Evolutionary conservation across 2,888 invertebrate genomes (phyloP), one percentile per base, ranked within the genome.

Genomic region (Drosophila buzzatii): DNA sequence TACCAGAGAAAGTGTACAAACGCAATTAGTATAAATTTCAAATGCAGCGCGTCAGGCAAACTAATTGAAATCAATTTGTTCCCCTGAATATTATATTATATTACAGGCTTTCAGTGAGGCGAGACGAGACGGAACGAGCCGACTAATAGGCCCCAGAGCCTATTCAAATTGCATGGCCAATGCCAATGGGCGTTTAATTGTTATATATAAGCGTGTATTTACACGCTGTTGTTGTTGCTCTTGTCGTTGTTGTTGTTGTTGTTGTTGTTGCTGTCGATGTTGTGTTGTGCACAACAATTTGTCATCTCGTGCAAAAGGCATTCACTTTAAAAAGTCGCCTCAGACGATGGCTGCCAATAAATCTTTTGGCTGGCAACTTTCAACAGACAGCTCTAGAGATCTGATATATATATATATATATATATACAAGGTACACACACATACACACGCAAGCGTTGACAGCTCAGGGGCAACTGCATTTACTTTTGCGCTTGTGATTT

Each of bases 401-500:
- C 27, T 58, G 33, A 81, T 73, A 82, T 71, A 53, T 73, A 27
- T 27, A 81, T 73, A 79, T 71, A 51, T 73, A 27, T 27, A 73
- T 23, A 23, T 10, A 37, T 37, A 37, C 37, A 53, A 4, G 9
- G 66, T 35, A 67, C 66, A 23, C 39, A 56, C 20, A 70, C 60
- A 70, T 33, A 57, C 45, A 18, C 9, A 9, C 12, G 16, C 41
- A 23, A 35, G 66, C 67, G 85, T 70, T 85, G 85, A 88, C 85
- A 88, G 86, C 84, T 85, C 85, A 85, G 89, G 85, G 85, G 86
- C 85, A 88, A 85, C 85, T 85, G 89, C 85, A 85, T 85, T 85
- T 88, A 85, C 89, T 88, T 85, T 82, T 69, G 64, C 56, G 49
- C 55, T 67, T 59, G 37, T 59, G 67, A 16, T 45, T 44, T 23